These are phyloP conservation scores for Bilobella aurantiaca DNA, from an alignment of 1,140 invertebrate genomes.

Conservation along the genomic window DNA sequence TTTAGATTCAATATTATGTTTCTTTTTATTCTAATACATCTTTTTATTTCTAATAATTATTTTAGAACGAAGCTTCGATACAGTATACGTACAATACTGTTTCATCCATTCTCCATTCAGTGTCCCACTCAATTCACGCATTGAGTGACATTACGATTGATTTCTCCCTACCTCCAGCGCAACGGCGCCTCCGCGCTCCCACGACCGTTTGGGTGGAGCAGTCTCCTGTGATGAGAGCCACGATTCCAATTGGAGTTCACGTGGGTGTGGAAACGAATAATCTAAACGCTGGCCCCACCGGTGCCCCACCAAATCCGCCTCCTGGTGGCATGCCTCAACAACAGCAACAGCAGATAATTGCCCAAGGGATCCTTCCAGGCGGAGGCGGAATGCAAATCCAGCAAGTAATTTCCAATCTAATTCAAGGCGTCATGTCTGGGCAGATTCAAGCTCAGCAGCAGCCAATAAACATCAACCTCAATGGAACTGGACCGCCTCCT, in stretches of 20 bases:
- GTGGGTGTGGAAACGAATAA: conserved; percentile 27
- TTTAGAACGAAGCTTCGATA: conserved; percentile 18
- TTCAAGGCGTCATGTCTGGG: too few species aligned
- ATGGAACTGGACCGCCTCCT: not conserved
- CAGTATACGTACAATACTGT: conserved; percentile 60
- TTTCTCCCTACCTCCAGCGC: conserved; percentile 50
- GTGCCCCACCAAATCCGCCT: not conserved
- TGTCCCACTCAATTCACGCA: conserved; percentile 76
- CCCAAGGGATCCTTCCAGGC: too few species aligned
- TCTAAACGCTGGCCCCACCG: too few species aligned
- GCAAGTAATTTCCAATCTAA: too few species aligned
- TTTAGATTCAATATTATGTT: conserved; percentile 11
- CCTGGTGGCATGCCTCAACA: conserved; percentile 25
- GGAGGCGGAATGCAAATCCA: too few species aligned
- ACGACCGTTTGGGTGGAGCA: conserved; percentile 61
- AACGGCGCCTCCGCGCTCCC: conserved; percentile 56
- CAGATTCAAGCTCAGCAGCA: too few species aligned
- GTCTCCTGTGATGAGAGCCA: conserved; percentile 50
- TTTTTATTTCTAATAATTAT: not conserved
- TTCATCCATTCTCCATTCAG: conserved; percentile 65
- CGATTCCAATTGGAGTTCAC: conserved; percentile 47
- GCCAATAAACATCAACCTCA: conserved; percentile 3
- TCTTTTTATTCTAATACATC: not conserved
- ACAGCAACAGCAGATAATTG: conserved; percentile 8
- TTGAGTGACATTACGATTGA: conserved; percentile 74